Conservation (phyloP, 2,888 invertebrate species). For the Nemapogon koenigi region DNA sequence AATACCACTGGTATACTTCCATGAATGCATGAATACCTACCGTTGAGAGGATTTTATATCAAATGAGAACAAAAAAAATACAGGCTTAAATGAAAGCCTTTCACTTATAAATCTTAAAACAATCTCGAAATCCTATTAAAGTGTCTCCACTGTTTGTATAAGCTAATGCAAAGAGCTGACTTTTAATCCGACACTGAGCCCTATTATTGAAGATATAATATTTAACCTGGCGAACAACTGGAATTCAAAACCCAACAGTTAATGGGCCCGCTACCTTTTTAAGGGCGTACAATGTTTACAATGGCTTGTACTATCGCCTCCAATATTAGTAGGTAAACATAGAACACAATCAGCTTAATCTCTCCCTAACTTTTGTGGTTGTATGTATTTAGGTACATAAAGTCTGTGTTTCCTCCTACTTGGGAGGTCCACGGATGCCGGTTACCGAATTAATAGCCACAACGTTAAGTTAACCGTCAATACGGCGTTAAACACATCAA, state of each 20-base stretch:
- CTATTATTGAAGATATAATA: conserved; percentile 1
- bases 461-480: too few species aligned
- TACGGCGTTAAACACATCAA: too few species aligned
- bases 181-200: neutral
- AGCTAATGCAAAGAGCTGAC: neutral
- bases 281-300: conserved; percentile 15
- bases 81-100: too few species aligned
- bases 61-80: too few species aligned
- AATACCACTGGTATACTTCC: too few species aligned
- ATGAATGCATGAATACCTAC: too few species aligned
- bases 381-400: conserved; percentile 1
- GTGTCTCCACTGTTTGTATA: too few species aligned
- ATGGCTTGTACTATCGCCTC: conserved; percentile 1
- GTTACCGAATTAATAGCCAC: conserved; percentile 7
- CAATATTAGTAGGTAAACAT: neutral
- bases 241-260: conserved; percentile 18
- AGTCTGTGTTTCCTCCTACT: neutral
- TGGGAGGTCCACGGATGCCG: conserved; percentile 5
- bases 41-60: too few species aligned
- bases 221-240: too few species aligned
- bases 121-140: too few species aligned
- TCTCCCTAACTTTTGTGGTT: too few species aligned
- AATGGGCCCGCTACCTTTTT: conserved; percentile 22
- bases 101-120: too few species aligned
- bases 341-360: conserved; percentile 4